Conservation (phyloP, 2,888 invertebrate genomes). For the Hetaerina titia region DNA sequence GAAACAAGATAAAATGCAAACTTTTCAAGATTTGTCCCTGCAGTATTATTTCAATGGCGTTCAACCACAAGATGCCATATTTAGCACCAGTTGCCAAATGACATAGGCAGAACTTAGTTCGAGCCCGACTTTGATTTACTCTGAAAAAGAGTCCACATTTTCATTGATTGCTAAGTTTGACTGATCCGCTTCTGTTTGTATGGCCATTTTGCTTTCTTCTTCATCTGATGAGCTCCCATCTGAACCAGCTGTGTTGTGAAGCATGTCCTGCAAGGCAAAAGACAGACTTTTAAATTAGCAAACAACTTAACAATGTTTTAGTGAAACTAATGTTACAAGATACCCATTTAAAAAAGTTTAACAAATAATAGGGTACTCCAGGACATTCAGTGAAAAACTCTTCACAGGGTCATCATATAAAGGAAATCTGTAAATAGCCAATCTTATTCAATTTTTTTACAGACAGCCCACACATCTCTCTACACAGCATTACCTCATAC, state of each 20-base stretch:
- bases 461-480: too few species aligned
- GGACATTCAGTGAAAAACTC: too few species aligned
- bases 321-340: too few species aligned
- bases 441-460: too few species aligned
- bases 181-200: slow-evolving; percentile 82
- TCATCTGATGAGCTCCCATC: slow-evolving; percentile 86
- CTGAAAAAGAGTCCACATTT: slow-evolving; percentile 70
- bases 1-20: neutral
- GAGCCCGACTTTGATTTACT: slow-evolving; percentile 28
- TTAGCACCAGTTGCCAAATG: slow-evolving; percentile 36
- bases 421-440: too few species aligned
- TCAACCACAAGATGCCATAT: slow-evolving; percentile 37
- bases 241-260: slow-evolving; percentile 85
- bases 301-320: neutral
- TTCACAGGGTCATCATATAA: too few species aligned
- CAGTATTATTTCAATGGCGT: neutral
- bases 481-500: too few species aligned
- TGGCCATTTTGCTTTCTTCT: slow-evolving; percentile 88
- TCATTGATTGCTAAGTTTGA: slow-evolving; percentile 76
- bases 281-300: slow-evolving; percentile 48
- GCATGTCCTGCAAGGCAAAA: slow-evolving; percentile 79
- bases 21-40: neutral
- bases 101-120: slow-evolving; percentile 45
- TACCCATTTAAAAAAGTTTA: too few species aligned
- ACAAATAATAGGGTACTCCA: too few species aligned